A percentile compares a stretch with the other conserved stretches of the same genome.
Evolutionary conservation across 2,797 vertebrate genomes (phyloP).

Genomic region (Sciurus vulgaris): DNA sequence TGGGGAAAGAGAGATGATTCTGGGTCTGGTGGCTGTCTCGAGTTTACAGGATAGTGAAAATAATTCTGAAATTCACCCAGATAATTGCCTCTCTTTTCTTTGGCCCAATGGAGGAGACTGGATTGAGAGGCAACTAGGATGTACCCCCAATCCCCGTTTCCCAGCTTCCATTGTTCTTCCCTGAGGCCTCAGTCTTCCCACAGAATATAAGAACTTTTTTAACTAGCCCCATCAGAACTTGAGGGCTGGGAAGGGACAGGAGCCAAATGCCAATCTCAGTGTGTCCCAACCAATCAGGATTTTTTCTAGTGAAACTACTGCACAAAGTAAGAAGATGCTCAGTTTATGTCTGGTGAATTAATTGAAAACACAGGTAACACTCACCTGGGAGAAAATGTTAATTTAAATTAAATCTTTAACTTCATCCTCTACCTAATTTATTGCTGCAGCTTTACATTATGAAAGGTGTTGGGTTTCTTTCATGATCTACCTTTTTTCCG

Average conservation of each 20-base stretch:
- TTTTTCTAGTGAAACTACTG: slow-evolving; percentile 6
- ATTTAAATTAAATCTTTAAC: slow-evolving; percentile 15
- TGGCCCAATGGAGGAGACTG: neutral
- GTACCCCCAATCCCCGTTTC: too few species aligned
- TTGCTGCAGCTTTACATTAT: neutral
- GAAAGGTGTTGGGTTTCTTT: neutral
- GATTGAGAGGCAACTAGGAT: neutral
- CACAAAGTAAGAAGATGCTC: neutral
- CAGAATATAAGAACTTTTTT: neutral
- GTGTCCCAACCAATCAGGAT: neutral
- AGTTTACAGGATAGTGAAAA: neutral
- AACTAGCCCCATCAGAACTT: neutral
- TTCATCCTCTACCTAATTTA: slow-evolving; percentile 16
- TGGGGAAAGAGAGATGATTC: neutral
- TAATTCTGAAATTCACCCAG: neutral
- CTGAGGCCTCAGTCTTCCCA: neutral
- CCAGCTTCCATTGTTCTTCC: neutral
- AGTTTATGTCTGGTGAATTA: slow-evolving; percentile 39
- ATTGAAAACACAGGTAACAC: neutral
- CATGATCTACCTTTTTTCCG: neutral
- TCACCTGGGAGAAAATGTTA: neutral
- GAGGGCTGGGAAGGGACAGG: neutral
- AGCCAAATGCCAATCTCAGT: too few species aligned
- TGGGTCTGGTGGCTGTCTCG: neutral
- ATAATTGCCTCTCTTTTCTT: neutral